Evolutionary conservation across 2,888 invertebrate genomes (phyloP), one percentile per base, ranked within the genome.

Genomic region (Chaitophorus viminalis): DNA sequence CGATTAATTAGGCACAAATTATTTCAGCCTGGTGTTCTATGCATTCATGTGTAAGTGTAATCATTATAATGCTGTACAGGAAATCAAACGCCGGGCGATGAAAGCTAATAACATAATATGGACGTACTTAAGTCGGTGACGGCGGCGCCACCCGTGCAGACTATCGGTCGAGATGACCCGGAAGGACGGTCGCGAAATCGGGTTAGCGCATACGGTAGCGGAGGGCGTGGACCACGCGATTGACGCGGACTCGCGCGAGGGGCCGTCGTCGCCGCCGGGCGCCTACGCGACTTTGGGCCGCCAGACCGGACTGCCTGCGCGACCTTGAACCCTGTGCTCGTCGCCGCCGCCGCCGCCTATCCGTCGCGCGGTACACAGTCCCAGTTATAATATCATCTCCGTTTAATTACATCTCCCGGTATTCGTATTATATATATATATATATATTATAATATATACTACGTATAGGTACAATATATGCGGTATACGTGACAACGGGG

Each of bases 181-280:
- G 68, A 82, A 82, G 70, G 70, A 70, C 46, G 31, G 46, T 31
- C 68, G 82, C 70, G 70, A 82, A 82, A 82, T 82, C 60, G 74
- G 74, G 82, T 74, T 82, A 82, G 33, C 54, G 11, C 33, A 54
- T 82, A n/a, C 72, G 83, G 75, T 60, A 39, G 29, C 39, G n/a
- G 36, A 33, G 60, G 33, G 65, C 54, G 54, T 29, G 54, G 33
- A 52, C 31, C 78, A 54, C 54, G 77, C n/a, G 54, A 54, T 21
- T 4, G 60, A 60, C 60, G 54, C 31, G 25, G 33, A 3, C 54
- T 46, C 60, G 79, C 36, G 79, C 52, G 11, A 46, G 60, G 79
- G 79, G 79, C 46, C 79, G 79, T 65, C 79, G 79, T 65, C 36
- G 65, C 33, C 79, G 65, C n/a, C 79, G 39, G 79, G 65, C 39